Conservation (phyloP, 2,113 vertebrate genomes). For the Ptilonorhynchus violaceus region DNA sequence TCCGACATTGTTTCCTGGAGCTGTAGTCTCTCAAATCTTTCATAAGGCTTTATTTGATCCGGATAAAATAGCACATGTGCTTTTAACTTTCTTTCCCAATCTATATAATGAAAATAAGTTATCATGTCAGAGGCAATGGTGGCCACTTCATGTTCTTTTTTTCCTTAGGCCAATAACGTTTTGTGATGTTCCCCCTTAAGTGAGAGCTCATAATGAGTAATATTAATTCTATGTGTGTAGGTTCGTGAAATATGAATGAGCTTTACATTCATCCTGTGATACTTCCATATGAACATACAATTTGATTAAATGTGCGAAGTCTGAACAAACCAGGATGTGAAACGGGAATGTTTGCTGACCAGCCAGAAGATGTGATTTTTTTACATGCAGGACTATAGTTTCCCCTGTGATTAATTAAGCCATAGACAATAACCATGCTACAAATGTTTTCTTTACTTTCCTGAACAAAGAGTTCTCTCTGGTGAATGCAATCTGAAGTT, state of each 20-base stretch:
- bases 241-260: background rate
- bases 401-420: background rate
- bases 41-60: background rate
- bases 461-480: background rate
- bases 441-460: background rate
- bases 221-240: background rate
- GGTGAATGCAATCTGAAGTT: background rate
- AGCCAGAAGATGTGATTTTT: background rate
- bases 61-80: background rate
- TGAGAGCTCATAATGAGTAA: background rate
- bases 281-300: background rate
- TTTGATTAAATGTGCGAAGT: background rate
- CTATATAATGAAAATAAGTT: background rate
- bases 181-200: background rate
- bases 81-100: background rate
- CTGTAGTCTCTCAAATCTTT: background rate
- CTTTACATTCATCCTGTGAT: background rate
- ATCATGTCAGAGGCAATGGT: background rate
- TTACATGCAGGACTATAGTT: background rate
- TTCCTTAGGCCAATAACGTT: background rate
- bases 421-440: background rate
- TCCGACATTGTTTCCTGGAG: background rate
- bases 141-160: background rate
- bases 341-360: background rate
- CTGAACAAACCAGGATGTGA: background rate